phyloP scores from a whole-genome alignment of 2,797 vertebrate genomes.

The Ambastaia sidthimunki region DNA sequence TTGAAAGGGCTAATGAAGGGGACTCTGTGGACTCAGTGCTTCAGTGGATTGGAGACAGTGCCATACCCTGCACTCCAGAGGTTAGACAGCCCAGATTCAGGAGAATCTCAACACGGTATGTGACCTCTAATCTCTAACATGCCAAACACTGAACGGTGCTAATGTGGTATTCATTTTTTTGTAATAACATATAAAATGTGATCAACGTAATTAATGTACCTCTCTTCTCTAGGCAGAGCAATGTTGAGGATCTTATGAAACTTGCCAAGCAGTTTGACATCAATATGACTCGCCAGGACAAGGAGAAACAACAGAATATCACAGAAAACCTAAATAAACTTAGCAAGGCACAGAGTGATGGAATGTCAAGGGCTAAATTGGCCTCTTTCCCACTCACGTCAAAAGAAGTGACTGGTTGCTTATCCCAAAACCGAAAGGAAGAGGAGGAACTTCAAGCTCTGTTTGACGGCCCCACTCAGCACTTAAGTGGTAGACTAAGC shows the following conservation, averaged over 20 bases:
- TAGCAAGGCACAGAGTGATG: slow-evolving; percentile 33
- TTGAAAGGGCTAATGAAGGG: slow-evolving; percentile 73
- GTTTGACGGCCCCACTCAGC: slow-evolving; percentile 92
- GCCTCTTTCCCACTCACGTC: background rate
- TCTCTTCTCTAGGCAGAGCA: slow-evolving; percentile 70
- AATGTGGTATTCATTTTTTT: background rate
- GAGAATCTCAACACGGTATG: slow-evolving; percentile 71
- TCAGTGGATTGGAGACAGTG: slow-evolving; percentile 89
- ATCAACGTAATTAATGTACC: background rate
- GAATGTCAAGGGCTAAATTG: background rate
- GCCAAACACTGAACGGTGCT: background rate
- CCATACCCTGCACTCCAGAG: slow-evolving; percentile 84
- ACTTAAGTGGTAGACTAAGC: slow-evolving; percentile 82
- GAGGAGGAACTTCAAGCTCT: slow-evolving; percentile 88
- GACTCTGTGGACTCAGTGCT: slow-evolving; percentile 83
- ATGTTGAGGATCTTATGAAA: slow-evolving; percentile 90
- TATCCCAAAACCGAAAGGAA: slow-evolving; percentile 65
- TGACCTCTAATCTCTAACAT: background rate
- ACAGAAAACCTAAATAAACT: slow-evolving; percentile 65
- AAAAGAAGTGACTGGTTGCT: background rate
- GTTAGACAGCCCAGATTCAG: slow-evolving; percentile 63
- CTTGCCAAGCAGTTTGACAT: slow-evolving; percentile 93
- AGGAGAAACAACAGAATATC: slow-evolving; percentile 65
- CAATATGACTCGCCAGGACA: slow-evolving; percentile 87
- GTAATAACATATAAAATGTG: background rate